These are phyloP conservation scores for Euspilapteryx auroguttella DNA, from an alignment of 2,888 invertebrate genomes.

Conservation along the genomic window DNA sequence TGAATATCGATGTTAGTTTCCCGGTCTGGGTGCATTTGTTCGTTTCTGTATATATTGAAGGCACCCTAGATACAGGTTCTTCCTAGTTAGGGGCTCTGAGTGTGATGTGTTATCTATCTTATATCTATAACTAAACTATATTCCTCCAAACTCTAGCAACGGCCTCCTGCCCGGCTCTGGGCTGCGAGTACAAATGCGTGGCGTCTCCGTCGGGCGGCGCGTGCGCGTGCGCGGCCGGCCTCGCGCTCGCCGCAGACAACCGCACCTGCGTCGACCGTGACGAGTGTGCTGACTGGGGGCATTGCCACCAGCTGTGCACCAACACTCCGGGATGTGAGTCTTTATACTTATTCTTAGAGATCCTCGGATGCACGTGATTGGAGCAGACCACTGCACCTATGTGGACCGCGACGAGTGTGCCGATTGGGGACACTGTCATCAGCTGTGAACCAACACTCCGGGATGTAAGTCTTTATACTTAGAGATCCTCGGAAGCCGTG, in stretches of 20 bases:
- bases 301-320: constrained; percentile 92
- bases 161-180: constrained; percentile 78
- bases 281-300: constrained; percentile 91
- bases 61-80: no score
- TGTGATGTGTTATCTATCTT: no score
- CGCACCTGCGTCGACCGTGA: constrained; percentile 88
- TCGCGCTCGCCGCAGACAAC: constrained; percentile 80
- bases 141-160: constrained; percentile 58
- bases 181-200: constrained; percentile 90
- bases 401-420: constrained; percentile 89
- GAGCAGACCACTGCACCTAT: constrained; percentile 83
- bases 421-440: constrained; percentile 95
- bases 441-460: constrained; percentile 86
- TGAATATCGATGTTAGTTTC: no score
- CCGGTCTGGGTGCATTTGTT: no score
- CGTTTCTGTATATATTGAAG: no score
- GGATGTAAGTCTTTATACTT: constrained; percentile 69
- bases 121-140: no score
- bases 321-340: constrained; percentile 77
- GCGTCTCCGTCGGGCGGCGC: constrained; percentile 87
- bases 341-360: no score
- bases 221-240: constrained; percentile 88
- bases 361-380: constrained; percentile 77
- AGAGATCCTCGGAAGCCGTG: no score
- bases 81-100: no score